phyloP scores from a whole-genome alignment of 2,888 invertebrate genomes.

The Lepidocyrtoides sp. region DNA sequence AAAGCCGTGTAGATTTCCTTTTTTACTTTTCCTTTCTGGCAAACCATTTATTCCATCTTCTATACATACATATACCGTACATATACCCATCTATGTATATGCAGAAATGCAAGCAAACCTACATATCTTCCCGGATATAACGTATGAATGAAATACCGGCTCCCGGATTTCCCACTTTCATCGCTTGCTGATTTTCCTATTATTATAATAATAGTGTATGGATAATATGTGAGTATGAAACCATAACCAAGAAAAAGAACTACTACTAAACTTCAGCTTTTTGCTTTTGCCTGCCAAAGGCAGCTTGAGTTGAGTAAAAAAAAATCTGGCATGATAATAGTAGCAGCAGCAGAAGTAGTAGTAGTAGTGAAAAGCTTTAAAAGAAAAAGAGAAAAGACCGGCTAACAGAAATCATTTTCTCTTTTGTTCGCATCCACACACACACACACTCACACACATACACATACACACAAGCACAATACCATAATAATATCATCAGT shows the following conservation, averaged over 20 bases:
- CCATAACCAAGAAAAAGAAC: conserved; percentile 54
- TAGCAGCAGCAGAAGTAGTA: too few relatives aligned
- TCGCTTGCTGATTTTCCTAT: conserved; percentile 64
- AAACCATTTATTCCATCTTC: conserved; percentile 47
- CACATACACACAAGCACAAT: not conserved
- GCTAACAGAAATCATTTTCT: conserved; percentile 57
- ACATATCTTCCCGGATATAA: not conserved
- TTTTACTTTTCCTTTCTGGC: conserved; percentile 50
- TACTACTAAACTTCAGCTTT: conserved; percentile 22
- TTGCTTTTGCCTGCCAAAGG: conserved; percentile 30
- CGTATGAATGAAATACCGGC: conserved; percentile 61
- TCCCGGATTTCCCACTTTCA: conserved; percentile 72
- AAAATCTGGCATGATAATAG: conserved; percentile 47
- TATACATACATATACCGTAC: too few relatives aligned
- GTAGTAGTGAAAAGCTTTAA: conserved; percentile 25
- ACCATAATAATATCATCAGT: conserved; percentile 7
- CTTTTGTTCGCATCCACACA: conserved; percentile 48
- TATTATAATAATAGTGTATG: conserved; percentile 13
- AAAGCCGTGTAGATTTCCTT: conserved; percentile 72
- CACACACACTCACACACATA: too few relatives aligned
- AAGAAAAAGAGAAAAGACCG: conserved; percentile 16
- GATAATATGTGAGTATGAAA: conserved; percentile 18
- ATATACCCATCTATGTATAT: not conserved
- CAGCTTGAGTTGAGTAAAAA: conserved; percentile 15
- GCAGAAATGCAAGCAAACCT: not conserved